Evolutionary conservation across 2,888 invertebrate species (phyloP).

Genomic region (Sisyra terminalis): DNA sequence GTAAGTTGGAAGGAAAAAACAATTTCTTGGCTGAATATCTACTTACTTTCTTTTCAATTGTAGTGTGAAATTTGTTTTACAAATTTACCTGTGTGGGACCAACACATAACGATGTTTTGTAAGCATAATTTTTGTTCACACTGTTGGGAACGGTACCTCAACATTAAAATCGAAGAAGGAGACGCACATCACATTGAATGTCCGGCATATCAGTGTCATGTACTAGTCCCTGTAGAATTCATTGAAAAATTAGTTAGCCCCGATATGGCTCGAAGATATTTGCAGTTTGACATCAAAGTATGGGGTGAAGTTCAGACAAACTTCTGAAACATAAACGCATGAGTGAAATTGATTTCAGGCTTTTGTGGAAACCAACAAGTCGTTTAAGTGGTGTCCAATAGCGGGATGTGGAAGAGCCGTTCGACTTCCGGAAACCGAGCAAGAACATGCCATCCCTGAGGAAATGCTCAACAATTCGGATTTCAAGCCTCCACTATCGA

Average conservation of each 20-base stretch:
- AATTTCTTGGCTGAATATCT: slow-evolving; percentile 7
- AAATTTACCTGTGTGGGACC: slow-evolving; percentile 29
- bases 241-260: slow-evolving; percentile 48
- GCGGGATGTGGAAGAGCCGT: slow-evolving; percentile 51
- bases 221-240: slow-evolving; percentile 44
- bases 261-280: slow-evolving; percentile 43
- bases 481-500: slow-evolving; percentile 21
- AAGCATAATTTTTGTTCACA: slow-evolving; percentile 42
- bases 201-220: slow-evolving; percentile 44
- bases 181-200: slow-evolving; percentile 47
- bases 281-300: slow-evolving; percentile 53
- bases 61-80: slow-evolving; percentile 44
- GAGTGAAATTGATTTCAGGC: slow-evolving; percentile 28
- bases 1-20: slow-evolving; percentile 8
- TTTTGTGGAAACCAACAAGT: slow-evolving; percentile 51
- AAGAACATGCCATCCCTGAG: slow-evolving; percentile 16
- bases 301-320: no score
- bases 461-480: slow-evolving; percentile 9
- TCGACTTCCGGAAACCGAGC: slow-evolving; percentile 37
- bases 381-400: slow-evolving; percentile 53
- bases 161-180: slow-evolving; percentile 45
- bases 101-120: slow-evolving; percentile 38
- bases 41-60: slow-evolving; percentile 13
- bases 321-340: no score
- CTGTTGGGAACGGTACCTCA: slow-evolving; percentile 50